Evolutionary conservation across 37 sponge, comb jelly and placozoan genomes (phyloP).

Genomic region (Chondrosia reniformis): DNA sequence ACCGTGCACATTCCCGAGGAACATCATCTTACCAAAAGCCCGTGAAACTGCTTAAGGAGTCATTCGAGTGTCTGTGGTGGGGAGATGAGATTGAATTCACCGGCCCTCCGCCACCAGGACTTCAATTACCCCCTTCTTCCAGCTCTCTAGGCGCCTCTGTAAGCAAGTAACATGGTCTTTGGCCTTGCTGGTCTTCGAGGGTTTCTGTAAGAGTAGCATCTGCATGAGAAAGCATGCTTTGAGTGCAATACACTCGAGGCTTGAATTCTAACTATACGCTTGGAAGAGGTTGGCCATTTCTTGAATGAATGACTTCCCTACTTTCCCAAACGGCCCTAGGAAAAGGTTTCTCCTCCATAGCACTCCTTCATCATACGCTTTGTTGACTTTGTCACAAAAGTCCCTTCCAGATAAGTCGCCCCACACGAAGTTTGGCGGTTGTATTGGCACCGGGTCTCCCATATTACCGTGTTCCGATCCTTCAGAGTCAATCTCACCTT

Average conservation of each 20-base stretch:
- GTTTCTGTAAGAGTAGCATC: too few relatives aligned
- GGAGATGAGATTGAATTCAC: slow-evolving; percentile 7
- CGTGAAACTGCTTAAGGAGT: not conserved
- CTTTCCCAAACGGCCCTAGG: not conserved
- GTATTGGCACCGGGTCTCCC: not conserved
- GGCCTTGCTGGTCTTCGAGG: too few relatives aligned
- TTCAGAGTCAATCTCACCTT: too few relatives aligned
- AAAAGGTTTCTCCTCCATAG: not conserved
- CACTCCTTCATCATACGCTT: not conserved
- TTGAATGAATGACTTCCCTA: too few relatives aligned
- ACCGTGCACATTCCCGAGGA: slow-evolving; percentile 3
- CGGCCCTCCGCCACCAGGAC: slow-evolving; percentile 10
- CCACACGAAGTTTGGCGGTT: not conserved
- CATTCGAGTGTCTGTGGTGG: not conserved
- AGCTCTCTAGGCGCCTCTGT: too few relatives aligned
- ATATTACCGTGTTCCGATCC: too few relatives aligned
- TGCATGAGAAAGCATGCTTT: too few relatives aligned
- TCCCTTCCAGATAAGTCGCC: not conserved
- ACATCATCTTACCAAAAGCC: slow-evolving; percentile 4
- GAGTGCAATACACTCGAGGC: slow-evolving; percentile 1
- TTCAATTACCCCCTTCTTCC: slow-evolving; percentile 9
- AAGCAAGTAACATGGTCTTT: too few relatives aligned
- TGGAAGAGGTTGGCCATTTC: too few relatives aligned
- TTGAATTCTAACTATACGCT: not conserved
- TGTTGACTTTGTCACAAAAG: too few relatives aligned